Evolutionary conservation across 2,113 vertebrate species (phyloP).

Genomic region (Cacatua alba): DNA sequence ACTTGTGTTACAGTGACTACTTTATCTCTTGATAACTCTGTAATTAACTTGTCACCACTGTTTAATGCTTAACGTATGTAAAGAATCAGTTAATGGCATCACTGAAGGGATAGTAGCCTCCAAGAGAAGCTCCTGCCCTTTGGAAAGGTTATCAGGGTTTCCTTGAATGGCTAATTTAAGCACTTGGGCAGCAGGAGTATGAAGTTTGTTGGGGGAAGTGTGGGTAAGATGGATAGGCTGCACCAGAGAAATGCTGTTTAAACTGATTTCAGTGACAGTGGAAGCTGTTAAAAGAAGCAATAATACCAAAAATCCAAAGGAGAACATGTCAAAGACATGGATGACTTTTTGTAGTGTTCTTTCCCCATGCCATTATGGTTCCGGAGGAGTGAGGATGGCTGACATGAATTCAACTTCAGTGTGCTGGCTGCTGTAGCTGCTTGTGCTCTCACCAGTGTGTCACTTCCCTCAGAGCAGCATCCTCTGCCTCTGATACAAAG

Average conservation of each 20-base stretch:
- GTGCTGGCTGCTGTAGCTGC: neutral
- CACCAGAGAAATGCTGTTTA: neutral
- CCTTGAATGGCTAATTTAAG: slow-evolving; percentile 16
- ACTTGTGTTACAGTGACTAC: slow-evolving; percentile 64
- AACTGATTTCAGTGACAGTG: neutral
- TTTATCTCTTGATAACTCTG: slow-evolving; percentile 70
- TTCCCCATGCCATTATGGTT: fast-evolving
- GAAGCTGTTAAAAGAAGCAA: neutral
- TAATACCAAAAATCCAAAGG: neutral
- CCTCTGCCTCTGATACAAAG: neutral
- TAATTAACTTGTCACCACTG: slow-evolving; percentile 70
- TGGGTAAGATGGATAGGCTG: neutral
- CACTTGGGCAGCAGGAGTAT: slow-evolving; percentile 5
- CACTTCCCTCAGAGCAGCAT: neutral
- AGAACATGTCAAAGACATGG: fast-evolving
- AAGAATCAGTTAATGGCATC: slow-evolving; percentile 56
- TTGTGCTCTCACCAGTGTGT: neutral
- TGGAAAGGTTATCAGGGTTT: slow-evolving; percentile 23
- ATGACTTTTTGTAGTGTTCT: neutral
- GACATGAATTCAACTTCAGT: neutral
- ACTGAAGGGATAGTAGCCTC: slow-evolving; percentile 43
- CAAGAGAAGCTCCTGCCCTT: slow-evolving; percentile 57
- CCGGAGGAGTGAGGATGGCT: neutral
- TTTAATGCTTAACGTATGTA: slow-evolving; percentile 36
- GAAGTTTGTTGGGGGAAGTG: neutral